phyloP scores from a whole-genome alignment of 23 tunicate genomes.

The Styela clava region DNA sequence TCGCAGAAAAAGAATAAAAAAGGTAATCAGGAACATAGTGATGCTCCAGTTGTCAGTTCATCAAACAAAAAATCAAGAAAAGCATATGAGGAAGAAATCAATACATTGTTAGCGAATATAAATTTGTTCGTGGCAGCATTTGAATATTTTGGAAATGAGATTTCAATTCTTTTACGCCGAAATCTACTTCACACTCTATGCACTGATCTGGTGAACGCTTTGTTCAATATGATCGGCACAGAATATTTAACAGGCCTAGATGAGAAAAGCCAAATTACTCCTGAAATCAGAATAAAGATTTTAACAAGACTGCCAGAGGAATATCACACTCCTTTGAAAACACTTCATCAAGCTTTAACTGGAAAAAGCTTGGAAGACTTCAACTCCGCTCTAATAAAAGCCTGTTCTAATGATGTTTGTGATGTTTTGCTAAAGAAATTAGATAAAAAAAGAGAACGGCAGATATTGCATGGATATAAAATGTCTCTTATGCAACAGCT shows the following conservation, averaged over 20 bases:
- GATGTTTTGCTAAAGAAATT: conserved; percentile 46
- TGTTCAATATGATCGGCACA: conserved; percentile 36
- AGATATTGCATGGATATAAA: conserved; percentile 62
- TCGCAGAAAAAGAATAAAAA: conserved; percentile 27
- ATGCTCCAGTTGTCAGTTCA: not conserved
- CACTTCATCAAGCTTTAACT: conserved; percentile 32
- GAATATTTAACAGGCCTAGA: conserved; percentile 50
- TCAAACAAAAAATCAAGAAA: conserved; percentile 34
- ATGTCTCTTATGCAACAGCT: conserved; percentile 64
- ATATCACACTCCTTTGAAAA: conserved; percentile 37
- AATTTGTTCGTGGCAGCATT: conserved; percentile 34
- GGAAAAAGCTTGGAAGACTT: conserved; percentile 52
- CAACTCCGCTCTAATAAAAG: conserved; percentile 27
- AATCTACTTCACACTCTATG: conserved; percentile 57
- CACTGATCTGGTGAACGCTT: conserved; percentile 36
- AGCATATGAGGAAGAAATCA: conserved; percentile 64
- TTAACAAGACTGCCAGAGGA: conserved; percentile 54
- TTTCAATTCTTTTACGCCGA: conserved; percentile 19
- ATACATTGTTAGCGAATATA: conserved; percentile 39
- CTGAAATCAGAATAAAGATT: conserved; percentile 48
- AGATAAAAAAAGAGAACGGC: conserved; percentile 85
- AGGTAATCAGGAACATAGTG: not conserved
- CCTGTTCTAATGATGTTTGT: conserved; percentile 32
- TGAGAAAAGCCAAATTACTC: conserved; percentile 29
- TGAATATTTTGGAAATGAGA: conserved; percentile 40